Conservation (phyloP, 2,888 invertebrate genomes). For the Cetonia aurata region DNA sequence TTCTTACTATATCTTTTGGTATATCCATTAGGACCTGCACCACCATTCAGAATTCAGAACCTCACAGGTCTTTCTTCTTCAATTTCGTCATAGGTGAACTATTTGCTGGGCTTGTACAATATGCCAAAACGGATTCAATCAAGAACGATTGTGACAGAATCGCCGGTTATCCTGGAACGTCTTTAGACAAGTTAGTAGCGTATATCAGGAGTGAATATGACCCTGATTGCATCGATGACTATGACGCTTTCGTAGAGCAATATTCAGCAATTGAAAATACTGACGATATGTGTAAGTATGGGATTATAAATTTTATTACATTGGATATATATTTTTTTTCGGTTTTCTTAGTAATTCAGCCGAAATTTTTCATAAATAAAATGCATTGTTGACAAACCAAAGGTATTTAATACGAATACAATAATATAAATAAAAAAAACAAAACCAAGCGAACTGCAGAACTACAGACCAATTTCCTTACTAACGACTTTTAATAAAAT, state of each 20-base stretch:
- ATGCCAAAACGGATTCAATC: slow-evolving; percentile 42
- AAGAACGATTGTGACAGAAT: slow-evolving; percentile 39
- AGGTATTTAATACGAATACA: too few relatives aligned
- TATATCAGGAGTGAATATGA: slow-evolving; percentile 40
- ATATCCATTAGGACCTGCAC: slow-evolving; percentile 43
- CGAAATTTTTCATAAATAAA: too few relatives aligned
- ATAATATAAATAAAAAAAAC: too few relatives aligned
- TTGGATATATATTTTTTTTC: too few relatives aligned
- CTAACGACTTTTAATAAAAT: too few relatives aligned
- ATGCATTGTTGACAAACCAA: too few relatives aligned
- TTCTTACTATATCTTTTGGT: background rate
- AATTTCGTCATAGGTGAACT: slow-evolving; percentile 40
- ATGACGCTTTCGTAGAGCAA: slow-evolving; percentile 38
- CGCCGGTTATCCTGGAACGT: slow-evolving; percentile 16
- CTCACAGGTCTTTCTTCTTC: slow-evolving; percentile 48
- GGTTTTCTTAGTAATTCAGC: too few relatives aligned
- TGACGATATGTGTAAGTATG: slow-evolving; percentile 39
- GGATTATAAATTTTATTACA: background rate
- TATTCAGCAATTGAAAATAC: slow-evolving; percentile 19
- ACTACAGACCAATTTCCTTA: too few relatives aligned
- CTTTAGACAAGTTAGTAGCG: slow-evolving; percentile 47
- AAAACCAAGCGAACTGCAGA: too few relatives aligned
- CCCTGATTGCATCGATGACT: slow-evolving; percentile 43
- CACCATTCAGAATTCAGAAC: slow-evolving; percentile 43
- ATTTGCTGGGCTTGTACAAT: slow-evolving; percentile 49